Conservation (phyloP, 2,113 vertebrate genomes). For the Kryptolebias marmoratus region DNA sequence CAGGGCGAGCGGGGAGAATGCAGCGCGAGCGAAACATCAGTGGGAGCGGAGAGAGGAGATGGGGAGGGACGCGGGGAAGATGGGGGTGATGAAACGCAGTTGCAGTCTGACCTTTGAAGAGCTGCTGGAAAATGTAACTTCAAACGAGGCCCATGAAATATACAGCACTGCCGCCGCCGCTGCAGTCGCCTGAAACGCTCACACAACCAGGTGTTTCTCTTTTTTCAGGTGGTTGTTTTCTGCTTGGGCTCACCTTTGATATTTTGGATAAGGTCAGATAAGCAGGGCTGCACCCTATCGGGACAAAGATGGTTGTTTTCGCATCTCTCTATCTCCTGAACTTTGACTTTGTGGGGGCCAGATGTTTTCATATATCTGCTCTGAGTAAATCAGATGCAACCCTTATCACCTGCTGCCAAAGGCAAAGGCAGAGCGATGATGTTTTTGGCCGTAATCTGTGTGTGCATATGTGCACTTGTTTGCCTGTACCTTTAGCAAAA, state of each 20-base stretch:
- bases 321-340: constrained; percentile 32
- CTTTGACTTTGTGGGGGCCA: constrained; percentile 39
- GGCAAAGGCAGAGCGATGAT: too few relatives aligned
- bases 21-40: constrained; percentile 55
- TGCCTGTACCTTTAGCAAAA: too few relatives aligned
- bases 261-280: constrained; percentile 31
- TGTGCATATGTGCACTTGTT: too few relatives aligned
- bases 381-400: constrained; percentile 43
- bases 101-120: constrained; percentile 76
- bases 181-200: constrained; percentile 36
- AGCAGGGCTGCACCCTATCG: constrained; percentile 18
- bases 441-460: too few relatives aligned
- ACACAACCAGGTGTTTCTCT: constrained; percentile 46
- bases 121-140: constrained; percentile 70
- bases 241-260: constrained; percentile 46
- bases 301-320: constrained; percentile 44
- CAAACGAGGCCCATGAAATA: constrained; percentile 76
- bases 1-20: constrained; percentile 49
- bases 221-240: constrained; percentile 43
- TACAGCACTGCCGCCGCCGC: constrained; percentile 57
- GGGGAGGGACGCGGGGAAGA: constrained; percentile 45
- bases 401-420: constrained; percentile 10
- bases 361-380: constrained; percentile 19
- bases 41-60: constrained; percentile 35
- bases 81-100: constrained; percentile 59